Conservation (phyloP, 2,113 vertebrate genomes). For the Cheilinus undulatus region DNA sequence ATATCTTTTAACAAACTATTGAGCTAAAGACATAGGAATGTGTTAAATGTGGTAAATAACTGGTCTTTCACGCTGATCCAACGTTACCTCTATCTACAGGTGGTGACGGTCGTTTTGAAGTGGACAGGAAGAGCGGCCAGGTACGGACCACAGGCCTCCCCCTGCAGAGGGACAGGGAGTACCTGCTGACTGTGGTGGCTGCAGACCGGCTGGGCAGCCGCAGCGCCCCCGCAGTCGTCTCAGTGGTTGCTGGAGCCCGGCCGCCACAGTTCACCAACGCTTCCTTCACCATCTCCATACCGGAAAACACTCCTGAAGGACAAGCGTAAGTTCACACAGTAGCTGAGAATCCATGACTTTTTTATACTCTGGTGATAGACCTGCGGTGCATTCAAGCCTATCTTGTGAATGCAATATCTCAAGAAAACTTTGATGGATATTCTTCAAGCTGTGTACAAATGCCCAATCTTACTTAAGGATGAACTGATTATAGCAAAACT, state of each 20-base stretch:
- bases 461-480: no score
- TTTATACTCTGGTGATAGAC: no score
- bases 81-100: slow-evolving; percentile 69
- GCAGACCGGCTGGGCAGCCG: slow-evolving; percentile 86
- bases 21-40: no score
- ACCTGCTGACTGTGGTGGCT: slow-evolving; percentile 87
- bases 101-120: slow-evolving; percentile 89
- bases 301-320: slow-evolving; percentile 84
- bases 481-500: no score
- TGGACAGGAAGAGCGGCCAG: slow-evolving; percentile 88
- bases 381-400: no score
- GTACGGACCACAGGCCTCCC: slow-evolving; percentile 88
- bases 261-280: slow-evolving; percentile 88
- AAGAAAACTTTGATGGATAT: no score
- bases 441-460: no score
- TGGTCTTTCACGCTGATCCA: neutral
- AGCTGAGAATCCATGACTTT: no score
- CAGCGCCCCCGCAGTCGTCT: slow-evolving; percentile 83
- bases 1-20: no score
- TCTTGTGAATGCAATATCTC: no score
- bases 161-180: slow-evolving; percentile 86
- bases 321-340: slow-evolving; percentile 85
- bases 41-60: no score
- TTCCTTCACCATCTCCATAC: slow-evolving; percentile 84
- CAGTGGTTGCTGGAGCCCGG: slow-evolving; percentile 85